Evolutionary conservation across 2,113 vertebrate genomes (phyloP).

Genomic region (Eleginops maclovinus): DNA sequence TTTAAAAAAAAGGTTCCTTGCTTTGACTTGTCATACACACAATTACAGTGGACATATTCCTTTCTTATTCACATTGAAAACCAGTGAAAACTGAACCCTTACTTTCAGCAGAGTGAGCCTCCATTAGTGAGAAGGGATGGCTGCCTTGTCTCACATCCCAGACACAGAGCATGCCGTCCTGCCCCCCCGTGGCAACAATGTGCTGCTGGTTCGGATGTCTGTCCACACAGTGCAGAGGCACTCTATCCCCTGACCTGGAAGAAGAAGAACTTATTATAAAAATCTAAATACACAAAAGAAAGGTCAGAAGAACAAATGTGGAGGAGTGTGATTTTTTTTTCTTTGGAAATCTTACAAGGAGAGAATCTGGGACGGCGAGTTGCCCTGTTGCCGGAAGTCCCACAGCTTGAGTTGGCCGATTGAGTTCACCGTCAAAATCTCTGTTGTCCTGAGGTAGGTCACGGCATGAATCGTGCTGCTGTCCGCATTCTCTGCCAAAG

Average conservation of each 20-base stretch:
- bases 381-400: conserved; percentile 94
- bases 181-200: conserved; percentile 94
- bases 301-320: not conserved
- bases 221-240: conserved; percentile 95
- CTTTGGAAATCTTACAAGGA: conserved; percentile 88
- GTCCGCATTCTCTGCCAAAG: conserved; percentile 91
- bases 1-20: not conserved
- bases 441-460: conserved; percentile 92
- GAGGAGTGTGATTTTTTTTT: not conserved
- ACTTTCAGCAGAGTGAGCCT: conserved; percentile 97
- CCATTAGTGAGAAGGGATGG: conserved; percentile 93
- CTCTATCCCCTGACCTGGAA: conserved; percentile 89
- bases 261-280: not conserved
- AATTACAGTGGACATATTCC: too few species aligned
- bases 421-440: conserved; percentile 97
- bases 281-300: too few species aligned
- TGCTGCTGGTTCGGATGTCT: conserved; percentile 97
- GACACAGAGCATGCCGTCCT: conserved; percentile 96
- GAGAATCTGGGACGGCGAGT: conserved; percentile 92
- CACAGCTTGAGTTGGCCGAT: conserved; percentile 98
- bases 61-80: too few species aligned
- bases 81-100: conserved; percentile 65
- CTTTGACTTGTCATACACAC: too few species aligned
- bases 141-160: conserved; percentile 95
- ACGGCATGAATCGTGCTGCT: conserved; percentile 96